Base-by-base conservation (phyloP, 2,888 invertebrate genomes). In the Frankliniella intonsa region DNA sequence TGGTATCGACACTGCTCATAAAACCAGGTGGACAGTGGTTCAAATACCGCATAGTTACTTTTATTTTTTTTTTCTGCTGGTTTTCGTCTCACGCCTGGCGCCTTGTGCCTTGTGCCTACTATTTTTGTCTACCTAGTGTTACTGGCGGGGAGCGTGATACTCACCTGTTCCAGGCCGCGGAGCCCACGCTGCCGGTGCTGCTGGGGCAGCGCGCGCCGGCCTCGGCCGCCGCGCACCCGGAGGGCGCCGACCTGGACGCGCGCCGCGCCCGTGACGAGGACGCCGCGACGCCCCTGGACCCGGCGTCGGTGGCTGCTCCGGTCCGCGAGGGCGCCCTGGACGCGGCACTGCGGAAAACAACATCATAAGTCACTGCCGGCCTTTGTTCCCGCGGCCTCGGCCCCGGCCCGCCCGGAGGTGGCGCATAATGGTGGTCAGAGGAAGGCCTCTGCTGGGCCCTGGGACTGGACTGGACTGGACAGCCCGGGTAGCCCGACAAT, bases 131-230 rank as follows among this genome's bases (percentile, higher is more conserved):
- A n/a, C n/a, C n/a, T n/a, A n/a, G n/a, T n/a, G n/a, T n/a, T n/a
- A n/a, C n/a, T n/a, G n/a, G n/a, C n/a, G n/a, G n/a, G n/a, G n/a
- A n/a, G n/a, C n/a, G n/a, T n/a, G n/a, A n/a, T n/a, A n/a, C n/a
- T 1, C 69, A 76, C 69, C 69, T 76, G 69, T 76, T 76, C 69
- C 69, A 76, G 69, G 69, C 69, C 22, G 69, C 69, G 12, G 69
- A 76, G 12, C 69, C 69, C 22, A 76, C 69, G 69, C 62, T 17
- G 62, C 69, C 69, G 22, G 22, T 25, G 69, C 69, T 25, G 69
- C 62, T 62, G 7, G 62, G 19, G n/a, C 62, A 62, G 62, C 62
- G 62, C 14, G 19, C 62, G 17, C 17, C 17, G 62, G 14, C 55
- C 55, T 55, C 69, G 22, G 25, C 25, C 69, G 22, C n/a, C 69